These are phyloP conservation scores for Bos javanicus DNA, from an alignment of 2,113 vertebrate genomes.

Conservation along the genomic window DNA sequence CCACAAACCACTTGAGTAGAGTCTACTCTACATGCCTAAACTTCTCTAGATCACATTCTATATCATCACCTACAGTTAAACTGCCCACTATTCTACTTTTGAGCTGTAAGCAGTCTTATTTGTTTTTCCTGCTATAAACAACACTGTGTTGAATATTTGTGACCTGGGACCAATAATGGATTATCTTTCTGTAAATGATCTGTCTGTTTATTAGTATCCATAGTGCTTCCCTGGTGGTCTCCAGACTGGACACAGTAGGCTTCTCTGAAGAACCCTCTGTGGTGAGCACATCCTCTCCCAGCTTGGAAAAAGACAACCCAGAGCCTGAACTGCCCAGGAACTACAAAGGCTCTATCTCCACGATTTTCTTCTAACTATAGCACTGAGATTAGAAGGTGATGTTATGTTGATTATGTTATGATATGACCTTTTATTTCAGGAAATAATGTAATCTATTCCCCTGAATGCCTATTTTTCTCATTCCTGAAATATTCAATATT, in stretches of 20 bases:
- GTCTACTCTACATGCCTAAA: neutral
- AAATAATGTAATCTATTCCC: neutral
- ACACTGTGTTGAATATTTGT: neutral
- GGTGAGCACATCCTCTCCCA: no score
- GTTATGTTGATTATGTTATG: neutral
- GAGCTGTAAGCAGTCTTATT: neutral
- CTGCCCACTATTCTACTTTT: neutral
- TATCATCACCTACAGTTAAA: neutral
- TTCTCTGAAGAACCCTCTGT: neutral
- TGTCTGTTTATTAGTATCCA: neutral
- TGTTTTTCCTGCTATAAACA: neutral
- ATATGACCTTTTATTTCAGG: neutral
- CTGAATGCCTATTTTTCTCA: neutral
- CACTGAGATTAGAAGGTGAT: neutral
- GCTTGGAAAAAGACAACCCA: neutral
- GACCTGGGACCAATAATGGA: neutral
- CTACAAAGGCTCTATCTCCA: neutral
- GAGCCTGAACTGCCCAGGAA: neutral
- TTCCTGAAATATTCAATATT: neutral
- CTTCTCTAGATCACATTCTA: neutral
- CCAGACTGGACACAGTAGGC: neutral
- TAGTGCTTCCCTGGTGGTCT: neutral
- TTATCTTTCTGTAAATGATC: neutral
- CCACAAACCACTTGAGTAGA: neutral
- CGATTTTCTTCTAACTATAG: neutral